Evolutionary conservation across 2,113 vertebrate species (phyloP), one percentile per base, ranked within the genome.

Genomic region (Daboia siamensis): DNA sequence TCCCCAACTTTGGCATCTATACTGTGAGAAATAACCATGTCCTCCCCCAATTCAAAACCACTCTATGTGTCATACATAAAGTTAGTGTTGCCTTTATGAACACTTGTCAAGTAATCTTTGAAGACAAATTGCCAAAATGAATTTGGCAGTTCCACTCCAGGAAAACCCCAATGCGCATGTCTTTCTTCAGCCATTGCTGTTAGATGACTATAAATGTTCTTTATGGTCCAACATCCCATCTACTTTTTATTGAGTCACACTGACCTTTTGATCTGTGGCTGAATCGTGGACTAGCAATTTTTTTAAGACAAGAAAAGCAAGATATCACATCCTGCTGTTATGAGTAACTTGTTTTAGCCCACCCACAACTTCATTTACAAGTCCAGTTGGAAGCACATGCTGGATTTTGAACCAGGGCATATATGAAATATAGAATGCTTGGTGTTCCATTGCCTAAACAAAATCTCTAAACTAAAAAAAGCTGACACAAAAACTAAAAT

Each of bases 211-310:
- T 69, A 89, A 89, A 11, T 17, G 39, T 20, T 51, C 55, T 33
- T 29, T 52, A 26, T 33, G 55, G 39, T 29, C 20, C 29, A 1
- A 33, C 39, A 33, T 84, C 52, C 39, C 64, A 84, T 89, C 85
- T 51, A 85, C 55, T 89, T 90, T 90, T n/a, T 56, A 84, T 39
- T 89, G 69, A 92, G 87, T 89, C 91, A 92, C 52, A 52, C 80
- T 89, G 69, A 92, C 91, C 55, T 86, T 92, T 85, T 90, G 44
- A 85, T 89, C 87, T 86, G 29, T 89, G 69, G 87, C 44, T 89
- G 44, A 89, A 89, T 33, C 5, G 24, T 48, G 24, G 64, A 20
- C 52, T 20, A 92, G 24, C 15, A 46, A n/a, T 92, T 88, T 64
- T 85, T 91, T 33, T 69, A 6, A 5, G 54, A 29, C 24, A 44